Evolutionary conservation across 2,888 invertebrate species (phyloP).

Genomic region (Nymphalis c-album): DNA sequence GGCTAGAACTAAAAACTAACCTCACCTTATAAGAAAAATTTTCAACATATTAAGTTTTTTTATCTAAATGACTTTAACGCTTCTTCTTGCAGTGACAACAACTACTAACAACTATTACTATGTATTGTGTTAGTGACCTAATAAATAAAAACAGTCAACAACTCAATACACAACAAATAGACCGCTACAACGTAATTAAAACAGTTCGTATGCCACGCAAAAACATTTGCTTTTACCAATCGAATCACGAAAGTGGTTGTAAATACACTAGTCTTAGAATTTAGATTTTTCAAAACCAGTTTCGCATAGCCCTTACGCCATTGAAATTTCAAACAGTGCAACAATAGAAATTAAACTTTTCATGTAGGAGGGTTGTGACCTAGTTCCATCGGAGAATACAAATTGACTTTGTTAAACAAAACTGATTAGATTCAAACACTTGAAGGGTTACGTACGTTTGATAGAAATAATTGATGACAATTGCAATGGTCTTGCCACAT

Average conservation of each 20-base stretch:
- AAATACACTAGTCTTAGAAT: conserved; percentile 38
- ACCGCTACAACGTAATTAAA: conserved; percentile 28
- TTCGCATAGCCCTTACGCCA: conserved; percentile 34
- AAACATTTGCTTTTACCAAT: conserved; percentile 25
- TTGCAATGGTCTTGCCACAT: too few relatives aligned
- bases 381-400: conserved; percentile 21
- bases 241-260: conserved; percentile 31
- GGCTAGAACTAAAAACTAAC: too few relatives aligned
- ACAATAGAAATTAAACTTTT: conserved; percentile 28
- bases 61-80: too few relatives aligned
- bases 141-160: background rate
- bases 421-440: background rate
- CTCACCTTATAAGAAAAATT: too few relatives aligned
- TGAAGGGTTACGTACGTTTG: background rate
- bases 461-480: background rate
- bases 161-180: conserved; percentile 6
- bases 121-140: background rate
- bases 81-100: background rate
- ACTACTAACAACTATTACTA: background rate
- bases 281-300: conserved; percentile 39
- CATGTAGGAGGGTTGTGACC: conserved; percentile 25
- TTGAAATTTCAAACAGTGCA: conserved; percentile 32
- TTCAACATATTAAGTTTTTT: too few relatives aligned
- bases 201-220: conserved; percentile 30
- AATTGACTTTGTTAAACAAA: conserved; percentile 9